Conservation (phyloP, 1,140 invertebrate species). For the Wasmannia auropunctata region DNA sequence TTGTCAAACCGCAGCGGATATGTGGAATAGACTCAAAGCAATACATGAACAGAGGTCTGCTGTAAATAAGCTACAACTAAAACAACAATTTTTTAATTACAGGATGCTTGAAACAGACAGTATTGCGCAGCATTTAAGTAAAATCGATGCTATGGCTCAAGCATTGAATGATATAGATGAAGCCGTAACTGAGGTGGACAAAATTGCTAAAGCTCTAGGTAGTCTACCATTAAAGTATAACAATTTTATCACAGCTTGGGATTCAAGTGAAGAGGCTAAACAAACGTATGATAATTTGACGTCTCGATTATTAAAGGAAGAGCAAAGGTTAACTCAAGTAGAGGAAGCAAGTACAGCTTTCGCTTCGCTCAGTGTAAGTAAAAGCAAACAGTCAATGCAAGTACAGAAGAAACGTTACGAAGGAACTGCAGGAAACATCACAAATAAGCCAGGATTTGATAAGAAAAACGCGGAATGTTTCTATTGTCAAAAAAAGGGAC, state of each 20-base stretch:
- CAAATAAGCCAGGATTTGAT: conserved; percentile 19
- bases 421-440: background rate
- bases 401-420: background rate
- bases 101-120: background rate
- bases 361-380: background rate
- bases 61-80: background rate
- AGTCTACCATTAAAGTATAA: conserved; percentile 72
- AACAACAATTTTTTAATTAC: conserved; percentile 21
- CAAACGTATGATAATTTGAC: conserved; percentile 75
- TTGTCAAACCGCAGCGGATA: background rate
- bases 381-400: background rate
- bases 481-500: conserved; percentile 10
- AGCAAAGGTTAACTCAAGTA: background rate
- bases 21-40: background rate
- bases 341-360: background rate
- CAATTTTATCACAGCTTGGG: conserved; percentile 72
- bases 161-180: conserved; percentile 50
- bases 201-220: conserved; percentile 77
- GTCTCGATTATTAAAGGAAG: conserved; percentile 69
- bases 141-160: background rate
- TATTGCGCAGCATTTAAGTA: conserved; percentile 22
- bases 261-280: conserved; percentile 68
- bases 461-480: conserved; percentile 66
- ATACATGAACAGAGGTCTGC: background rate
- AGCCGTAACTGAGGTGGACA: conserved; percentile 69